phyloP scores from a whole-genome alignment of 2,113 vertebrate species.

The Sclerurus mexicanus region DNA sequence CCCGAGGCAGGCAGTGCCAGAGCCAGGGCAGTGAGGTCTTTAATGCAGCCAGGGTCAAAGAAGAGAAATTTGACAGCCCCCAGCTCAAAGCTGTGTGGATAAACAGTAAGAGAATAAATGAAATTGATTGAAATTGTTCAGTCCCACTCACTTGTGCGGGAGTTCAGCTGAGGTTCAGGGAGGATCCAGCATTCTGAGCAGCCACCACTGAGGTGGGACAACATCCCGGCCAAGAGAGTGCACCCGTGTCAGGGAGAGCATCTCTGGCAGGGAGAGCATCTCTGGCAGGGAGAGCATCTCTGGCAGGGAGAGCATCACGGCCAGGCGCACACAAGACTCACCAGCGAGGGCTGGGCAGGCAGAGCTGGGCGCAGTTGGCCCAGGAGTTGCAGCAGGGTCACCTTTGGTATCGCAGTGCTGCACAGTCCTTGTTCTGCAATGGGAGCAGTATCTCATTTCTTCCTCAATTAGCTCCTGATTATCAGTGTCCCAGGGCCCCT shows the following conservation, averaged over 20 bases:
- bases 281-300: background rate
- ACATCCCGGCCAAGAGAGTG: rapidly evolving
- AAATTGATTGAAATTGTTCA: background rate
- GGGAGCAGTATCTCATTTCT: slow-evolving; percentile 67
- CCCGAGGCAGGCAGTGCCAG: background rate
- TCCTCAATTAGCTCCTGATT: slow-evolving; percentile 73
- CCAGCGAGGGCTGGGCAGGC: rapidly evolving
- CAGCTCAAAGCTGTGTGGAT: background rate
- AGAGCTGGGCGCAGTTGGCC: background rate
- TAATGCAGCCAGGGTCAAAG: background rate
- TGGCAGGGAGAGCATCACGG: rapidly evolving
- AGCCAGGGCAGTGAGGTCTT: background rate
- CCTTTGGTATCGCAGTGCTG: slow-evolving; percentile 27
- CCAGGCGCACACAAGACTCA: background rate
- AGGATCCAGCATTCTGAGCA: background rate
- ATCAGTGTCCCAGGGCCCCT: slow-evolving; percentile 67
- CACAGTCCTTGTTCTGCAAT: background rate
- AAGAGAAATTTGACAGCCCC: background rate
- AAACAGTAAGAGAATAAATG: background rate
- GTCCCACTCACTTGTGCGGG: background rate
- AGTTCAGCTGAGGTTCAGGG: background rate
- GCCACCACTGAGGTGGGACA: background rate
- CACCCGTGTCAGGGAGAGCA: too few species aligned
- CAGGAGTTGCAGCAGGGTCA: slow-evolving; percentile 35
- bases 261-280: background rate